Evolutionary conservation across 2,113 vertebrate species (phyloP).

Genomic region (Misgurnus mizolepis): DNA sequence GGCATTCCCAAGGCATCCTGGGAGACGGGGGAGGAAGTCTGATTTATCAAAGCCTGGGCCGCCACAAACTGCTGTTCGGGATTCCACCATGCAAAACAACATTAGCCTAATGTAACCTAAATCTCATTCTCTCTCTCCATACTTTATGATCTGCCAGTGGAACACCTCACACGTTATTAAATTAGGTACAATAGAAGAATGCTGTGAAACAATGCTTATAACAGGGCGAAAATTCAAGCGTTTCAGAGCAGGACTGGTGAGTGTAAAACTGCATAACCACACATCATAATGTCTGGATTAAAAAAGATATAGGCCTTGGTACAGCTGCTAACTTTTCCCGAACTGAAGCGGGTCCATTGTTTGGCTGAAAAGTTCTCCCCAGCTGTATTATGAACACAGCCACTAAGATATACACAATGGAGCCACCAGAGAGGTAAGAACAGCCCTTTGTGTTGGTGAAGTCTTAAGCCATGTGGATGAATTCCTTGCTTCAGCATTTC

Average conservation of each 20-base stretch:
- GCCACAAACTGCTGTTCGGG: constrained; percentile 39
- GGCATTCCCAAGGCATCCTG: constrained; percentile 44
- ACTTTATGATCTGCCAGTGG: constrained; percentile 54
- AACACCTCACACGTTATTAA: constrained; percentile 53
- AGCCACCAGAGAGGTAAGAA: constrained; percentile 67
- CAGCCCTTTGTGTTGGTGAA: constrained; percentile 68
- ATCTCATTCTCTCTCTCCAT: constrained; percentile 53
- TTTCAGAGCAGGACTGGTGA: not conserved
- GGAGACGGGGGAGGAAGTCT: constrained; percentile 13
- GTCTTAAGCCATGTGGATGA: constrained; percentile 67
- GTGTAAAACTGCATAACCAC: not conserved
- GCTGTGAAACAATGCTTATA: constrained; percentile 39
- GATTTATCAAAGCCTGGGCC: constrained; percentile 49
- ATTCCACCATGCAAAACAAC: constrained; percentile 33
- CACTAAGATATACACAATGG: constrained; percentile 66
- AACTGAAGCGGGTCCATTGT: constrained; percentile 55
- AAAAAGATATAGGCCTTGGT: not conserved
- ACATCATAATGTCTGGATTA: not conserved
- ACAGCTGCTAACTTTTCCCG: constrained; percentile 5
- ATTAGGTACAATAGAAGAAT: constrained; percentile 47
- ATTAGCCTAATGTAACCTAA: constrained; percentile 58
- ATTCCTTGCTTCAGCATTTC: constrained; percentile 77
- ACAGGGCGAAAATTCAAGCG: not conserved
- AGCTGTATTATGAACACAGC: constrained; percentile 40
- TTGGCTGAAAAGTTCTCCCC: constrained; percentile 51